These are phyloP conservation scores for Dolichallabes microphthalmus DNA, from an alignment of 2,113 vertebrate genomes.

Conservation along the genomic window DNA sequence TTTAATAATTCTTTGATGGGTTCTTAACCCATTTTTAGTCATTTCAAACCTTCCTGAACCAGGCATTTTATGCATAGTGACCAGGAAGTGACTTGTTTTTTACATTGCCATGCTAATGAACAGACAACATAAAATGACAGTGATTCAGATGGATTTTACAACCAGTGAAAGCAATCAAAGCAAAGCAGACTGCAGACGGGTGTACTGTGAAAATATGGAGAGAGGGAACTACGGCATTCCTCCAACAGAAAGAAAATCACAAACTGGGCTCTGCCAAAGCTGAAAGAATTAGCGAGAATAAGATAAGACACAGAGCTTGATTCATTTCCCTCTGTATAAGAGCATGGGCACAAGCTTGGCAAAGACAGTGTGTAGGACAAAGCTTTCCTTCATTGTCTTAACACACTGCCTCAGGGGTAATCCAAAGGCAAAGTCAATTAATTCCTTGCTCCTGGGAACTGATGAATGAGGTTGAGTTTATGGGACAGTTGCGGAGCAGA, in stretches of 20 bases:
- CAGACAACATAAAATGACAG: background rate
- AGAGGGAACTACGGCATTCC: background rate
- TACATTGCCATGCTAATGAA: background rate
- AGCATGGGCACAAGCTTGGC: constrained; percentile 9
- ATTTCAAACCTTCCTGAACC: too few species aligned
- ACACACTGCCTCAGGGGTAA: constrained; percentile 39
- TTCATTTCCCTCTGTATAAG: background rate
- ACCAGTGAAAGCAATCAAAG: background rate
- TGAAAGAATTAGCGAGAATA: background rate
- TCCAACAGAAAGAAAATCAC: background rate
- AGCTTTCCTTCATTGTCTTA: constrained; percentile 15
- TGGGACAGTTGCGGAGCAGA: constrained; percentile 16
- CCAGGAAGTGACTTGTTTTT: background rate
- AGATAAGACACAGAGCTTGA: constrained; percentile 9
- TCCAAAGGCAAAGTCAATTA: constrained; percentile 45
- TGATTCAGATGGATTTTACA: background rate
- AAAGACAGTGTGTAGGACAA: constrained; percentile 33
- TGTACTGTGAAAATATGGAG: background rate
- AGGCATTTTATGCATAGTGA: too few species aligned
- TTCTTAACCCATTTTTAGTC: too few species aligned
- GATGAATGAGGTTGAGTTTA: constrained; percentile 46
- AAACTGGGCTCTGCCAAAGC: constrained; percentile 11
- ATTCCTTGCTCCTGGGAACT: constrained; percentile 40
- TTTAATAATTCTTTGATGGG: too few species aligned
- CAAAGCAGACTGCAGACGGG: background rate